phyloP scores from a whole-genome alignment of 1,140 invertebrate genomes.

The Drosophila auraria region DNA sequence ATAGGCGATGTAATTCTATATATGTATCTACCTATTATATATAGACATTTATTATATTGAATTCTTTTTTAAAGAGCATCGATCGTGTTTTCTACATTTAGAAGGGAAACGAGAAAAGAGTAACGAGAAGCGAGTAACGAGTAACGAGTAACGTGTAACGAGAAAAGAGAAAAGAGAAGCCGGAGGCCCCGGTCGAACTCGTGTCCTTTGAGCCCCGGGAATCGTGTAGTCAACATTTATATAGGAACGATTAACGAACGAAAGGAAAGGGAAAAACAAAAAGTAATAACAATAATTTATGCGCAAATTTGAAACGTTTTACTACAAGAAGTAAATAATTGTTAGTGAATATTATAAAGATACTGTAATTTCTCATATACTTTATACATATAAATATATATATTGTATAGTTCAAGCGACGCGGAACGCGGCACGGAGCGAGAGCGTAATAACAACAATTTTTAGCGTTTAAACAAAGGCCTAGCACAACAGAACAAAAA shows the following conservation, averaged over 20 bases:
- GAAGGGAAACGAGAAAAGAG: constrained; percentile 4
- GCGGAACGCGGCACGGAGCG: constrained; percentile 51
- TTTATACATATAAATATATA: constrained; percentile 45
- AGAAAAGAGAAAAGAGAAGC: background rate
- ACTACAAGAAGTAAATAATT: constrained; percentile 80
- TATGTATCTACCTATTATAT: constrained; percentile 46
- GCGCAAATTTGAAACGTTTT: constrained; percentile 82
- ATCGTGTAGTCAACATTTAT: constrained; percentile 15
- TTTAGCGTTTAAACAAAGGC: constrained; percentile 69
- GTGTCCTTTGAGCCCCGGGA: constrained; percentile 37
- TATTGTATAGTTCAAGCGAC: constrained; percentile 73
- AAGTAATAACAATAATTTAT: constrained; percentile 80
- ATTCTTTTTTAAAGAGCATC: constrained; percentile 60
- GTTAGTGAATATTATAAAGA: constrained; percentile 77
- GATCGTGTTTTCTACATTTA: constrained; percentile 65
- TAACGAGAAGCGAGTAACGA: background rate
- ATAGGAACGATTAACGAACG: constrained; percentile 15
- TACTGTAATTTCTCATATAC: constrained; percentile 59
- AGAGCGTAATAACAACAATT: constrained; percentile 45
- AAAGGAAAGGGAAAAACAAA: constrained; percentile 13
- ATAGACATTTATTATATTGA: constrained; percentile 35
- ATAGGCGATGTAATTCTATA: constrained; percentile 31
- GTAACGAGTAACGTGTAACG: constrained; percentile 1
- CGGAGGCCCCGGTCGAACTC: constrained; percentile 31
- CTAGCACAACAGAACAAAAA: constrained; percentile 66